Percentiles rank a stretch among this genome's conserved stretches.
Evolutionary conservation across 2,888 invertebrate species (phyloP).

Genomic region (Ochropleura plecta): DNA sequence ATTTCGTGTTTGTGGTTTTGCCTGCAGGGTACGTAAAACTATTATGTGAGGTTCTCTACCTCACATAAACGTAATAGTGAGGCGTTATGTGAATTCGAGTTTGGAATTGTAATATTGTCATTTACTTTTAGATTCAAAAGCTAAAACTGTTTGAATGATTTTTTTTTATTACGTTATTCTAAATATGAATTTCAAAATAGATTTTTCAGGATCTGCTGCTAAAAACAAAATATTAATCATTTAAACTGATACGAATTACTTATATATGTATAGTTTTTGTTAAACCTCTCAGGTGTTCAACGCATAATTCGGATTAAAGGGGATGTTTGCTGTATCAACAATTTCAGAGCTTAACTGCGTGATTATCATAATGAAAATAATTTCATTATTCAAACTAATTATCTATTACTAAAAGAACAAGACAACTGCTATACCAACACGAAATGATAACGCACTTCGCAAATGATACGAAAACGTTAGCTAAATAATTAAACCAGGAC

Average conservation of each 20-base stretch:
- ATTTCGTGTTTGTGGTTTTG: constrained; percentile 44
- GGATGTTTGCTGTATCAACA: background rate
- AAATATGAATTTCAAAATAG: background rate
- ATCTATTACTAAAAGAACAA: constrained; percentile 25
- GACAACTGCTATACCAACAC: constrained; percentile 13
- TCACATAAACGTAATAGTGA: background rate
- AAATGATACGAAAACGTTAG: constrained; percentile 76
- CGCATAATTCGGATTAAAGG: background rate
- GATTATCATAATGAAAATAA: background rate
- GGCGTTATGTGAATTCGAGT: background rate
- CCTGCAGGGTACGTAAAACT: constrained; percentile 34
- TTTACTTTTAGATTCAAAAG: background rate
- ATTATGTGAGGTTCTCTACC: constrained; percentile 9
- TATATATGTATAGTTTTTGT: background rate
- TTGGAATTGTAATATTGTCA: background rate
- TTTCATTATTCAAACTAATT: constrained; percentile 2
- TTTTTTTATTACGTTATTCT: background rate
- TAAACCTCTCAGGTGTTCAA: background rate
- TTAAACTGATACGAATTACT: background rate
- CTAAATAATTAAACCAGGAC: constrained; percentile 73
- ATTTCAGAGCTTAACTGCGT: background rate
- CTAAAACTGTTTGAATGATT: background rate
- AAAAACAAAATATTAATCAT: background rate
- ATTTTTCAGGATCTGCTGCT: background rate
- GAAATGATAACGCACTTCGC: constrained; percentile 38